These are phyloP conservation scores for Rhabdomys pumilio DNA, from an alignment of 2,797 vertebrate species.

Conservation along the genomic window DNA sequence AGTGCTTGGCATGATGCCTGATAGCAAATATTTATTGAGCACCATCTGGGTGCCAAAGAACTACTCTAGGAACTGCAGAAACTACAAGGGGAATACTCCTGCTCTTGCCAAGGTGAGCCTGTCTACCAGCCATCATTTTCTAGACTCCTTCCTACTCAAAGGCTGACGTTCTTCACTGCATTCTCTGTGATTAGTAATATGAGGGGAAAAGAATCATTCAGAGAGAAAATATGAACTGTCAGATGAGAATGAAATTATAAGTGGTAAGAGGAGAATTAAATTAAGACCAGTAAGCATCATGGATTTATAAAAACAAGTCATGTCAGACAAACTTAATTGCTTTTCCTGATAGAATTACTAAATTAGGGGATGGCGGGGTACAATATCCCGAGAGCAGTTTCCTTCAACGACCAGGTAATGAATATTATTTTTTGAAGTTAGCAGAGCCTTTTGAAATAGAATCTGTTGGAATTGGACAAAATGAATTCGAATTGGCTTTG, in stretches of 20 bases:
- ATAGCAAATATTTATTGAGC: constrained; percentile 38
- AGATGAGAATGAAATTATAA: constrained; percentile 87
- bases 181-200: constrained; percentile 81
- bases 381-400: constrained; percentile 82
- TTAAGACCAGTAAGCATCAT: constrained; percentile 87
- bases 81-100: neutral
- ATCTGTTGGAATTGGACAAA: constrained; percentile 79
- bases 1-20: neutral
- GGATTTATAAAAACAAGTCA: constrained; percentile 87
- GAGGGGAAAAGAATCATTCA: constrained; percentile 73
- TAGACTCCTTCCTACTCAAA: constrained; percentile 7
- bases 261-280: constrained; percentile 86
- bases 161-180: constrained; percentile 41
- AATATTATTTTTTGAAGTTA: constrained; percentile 87
- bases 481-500: constrained; percentile 83
- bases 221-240: constrained; percentile 87
- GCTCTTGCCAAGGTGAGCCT: neutral
- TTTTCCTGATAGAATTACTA: constrained; percentile 87
- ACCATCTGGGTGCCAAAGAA: neutral
- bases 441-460: constrained; percentile 83
- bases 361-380: constrained; percentile 78
- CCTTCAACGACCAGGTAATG: constrained; percentile 82
- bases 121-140: neutral
- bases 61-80: neutral
- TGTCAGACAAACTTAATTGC: constrained; percentile 87